Conservation (phyloP, 2,797 vertebrate species). For the Gobio occitaniae region DNA sequence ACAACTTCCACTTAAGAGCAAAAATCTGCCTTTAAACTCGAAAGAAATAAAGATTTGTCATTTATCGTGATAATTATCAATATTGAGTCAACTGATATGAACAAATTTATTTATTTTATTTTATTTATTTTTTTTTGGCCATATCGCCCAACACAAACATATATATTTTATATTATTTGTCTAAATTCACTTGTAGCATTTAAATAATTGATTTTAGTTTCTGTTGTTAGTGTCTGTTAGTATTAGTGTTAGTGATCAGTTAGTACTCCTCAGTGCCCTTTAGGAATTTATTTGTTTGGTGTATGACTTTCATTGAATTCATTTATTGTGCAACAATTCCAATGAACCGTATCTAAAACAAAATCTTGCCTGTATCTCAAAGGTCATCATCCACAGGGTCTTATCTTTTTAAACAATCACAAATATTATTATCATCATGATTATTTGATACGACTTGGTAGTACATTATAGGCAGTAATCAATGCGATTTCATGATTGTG, state of each 20-base stretch:
- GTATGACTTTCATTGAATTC: background rate
- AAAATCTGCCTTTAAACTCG: no score
- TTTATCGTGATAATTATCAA: no score
- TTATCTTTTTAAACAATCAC: slow-evolving; percentile 26
- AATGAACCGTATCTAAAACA: slow-evolving; percentile 29
- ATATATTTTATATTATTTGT: no score
- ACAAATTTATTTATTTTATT: no score
- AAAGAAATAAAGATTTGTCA: no score
- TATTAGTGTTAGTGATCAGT: no score
- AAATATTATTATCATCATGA: slow-evolving; percentile 10
- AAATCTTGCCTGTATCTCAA: slow-evolving; percentile 35
- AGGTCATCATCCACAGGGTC: slow-evolving; percentile 30
- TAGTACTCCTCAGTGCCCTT: background rate
- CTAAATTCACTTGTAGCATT: no score
- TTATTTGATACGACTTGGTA: slow-evolving; percentile 5
- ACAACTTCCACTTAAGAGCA: no score
- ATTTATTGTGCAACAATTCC: slow-evolving; percentile 12
- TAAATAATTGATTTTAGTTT: background rate
- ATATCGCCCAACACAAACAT: no score
- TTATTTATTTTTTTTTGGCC: no score
- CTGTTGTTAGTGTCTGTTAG: no score
- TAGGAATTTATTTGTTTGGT: slow-evolving; percentile 35
- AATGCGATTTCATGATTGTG: slow-evolving; percentile 5
- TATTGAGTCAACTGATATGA: no score
- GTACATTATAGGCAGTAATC: slow-evolving; percentile 3